Evolutionary conservation across 2,797 vertebrate species (phyloP).

Genomic region (Chrysocyon brachyurus): DNA sequence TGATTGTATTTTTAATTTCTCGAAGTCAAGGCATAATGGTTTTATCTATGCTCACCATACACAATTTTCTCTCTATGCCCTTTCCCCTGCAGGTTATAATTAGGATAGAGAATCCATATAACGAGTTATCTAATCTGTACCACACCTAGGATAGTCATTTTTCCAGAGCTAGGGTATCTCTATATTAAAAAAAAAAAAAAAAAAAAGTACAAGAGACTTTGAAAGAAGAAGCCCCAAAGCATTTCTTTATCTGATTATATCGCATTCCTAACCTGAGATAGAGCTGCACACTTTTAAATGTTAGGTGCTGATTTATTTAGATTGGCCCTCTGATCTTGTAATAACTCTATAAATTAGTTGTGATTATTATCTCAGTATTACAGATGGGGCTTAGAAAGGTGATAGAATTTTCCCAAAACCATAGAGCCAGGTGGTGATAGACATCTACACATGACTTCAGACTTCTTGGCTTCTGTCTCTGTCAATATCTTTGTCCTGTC

Average conservation of each 20-base stretch:
- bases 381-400: neutral
- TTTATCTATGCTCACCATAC: constrained; percentile 69
- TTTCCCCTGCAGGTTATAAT: constrained; percentile 49
- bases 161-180: neutral
- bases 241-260: neutral
- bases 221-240: neutral
- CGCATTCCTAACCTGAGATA: neutral
- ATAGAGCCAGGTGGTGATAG: neutral
- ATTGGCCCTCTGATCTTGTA: neutral
- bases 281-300: neutral
- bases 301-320: neutral
- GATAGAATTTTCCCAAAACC: neutral
- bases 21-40: constrained; percentile 65
- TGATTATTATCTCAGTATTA: neutral
- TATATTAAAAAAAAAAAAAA: neutral
- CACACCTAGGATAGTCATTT: neutral
- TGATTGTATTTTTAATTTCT: constrained; percentile 78
- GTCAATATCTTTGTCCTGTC: neutral
- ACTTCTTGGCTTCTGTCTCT: neutral
- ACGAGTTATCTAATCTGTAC: neutral
- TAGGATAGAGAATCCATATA: neutral
- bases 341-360: neutral
- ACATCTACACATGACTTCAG: neutral
- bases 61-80: constrained; percentile 64
- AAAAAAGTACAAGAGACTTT: neutral